Percentiles rank a stretch among this genome's conserved stretches.
These are phyloP conservation scores for Rhegmatorhina hoffmannsi DNA, from an alignment of 2,113 vertebrate species.

Conservation along the genomic window DNA sequence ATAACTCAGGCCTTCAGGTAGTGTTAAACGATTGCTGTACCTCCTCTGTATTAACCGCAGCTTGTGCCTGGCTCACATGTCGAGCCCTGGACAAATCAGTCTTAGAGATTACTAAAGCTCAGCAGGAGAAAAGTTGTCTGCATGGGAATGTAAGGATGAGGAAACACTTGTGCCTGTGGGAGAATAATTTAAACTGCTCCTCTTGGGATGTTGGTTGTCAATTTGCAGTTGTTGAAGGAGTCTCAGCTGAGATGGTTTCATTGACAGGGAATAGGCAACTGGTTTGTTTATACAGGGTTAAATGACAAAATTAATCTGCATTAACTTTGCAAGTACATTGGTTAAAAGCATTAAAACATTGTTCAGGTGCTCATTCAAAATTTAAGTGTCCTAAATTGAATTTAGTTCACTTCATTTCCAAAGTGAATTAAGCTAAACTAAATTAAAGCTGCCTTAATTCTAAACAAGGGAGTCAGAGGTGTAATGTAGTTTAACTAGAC, in stretches of 20 bases:
- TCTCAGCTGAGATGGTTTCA: constrained; percentile 23
- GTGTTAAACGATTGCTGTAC: neutral
- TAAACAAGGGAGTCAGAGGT: constrained; percentile 41
- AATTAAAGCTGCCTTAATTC: constrained; percentile 57
- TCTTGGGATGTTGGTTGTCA: neutral
- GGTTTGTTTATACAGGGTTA: constrained; percentile 8
- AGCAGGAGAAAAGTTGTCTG: neutral
- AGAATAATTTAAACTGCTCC: constrained; percentile 5
- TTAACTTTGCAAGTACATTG: constrained; percentile 24
- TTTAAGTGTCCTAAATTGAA: constrained; percentile 43
- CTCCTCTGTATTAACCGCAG: neutral
- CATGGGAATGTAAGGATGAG: neutral
- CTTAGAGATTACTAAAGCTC: neutral
- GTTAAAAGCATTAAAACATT: constrained; percentile 56
- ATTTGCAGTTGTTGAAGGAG: neutral
- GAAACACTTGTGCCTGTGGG: neutral
- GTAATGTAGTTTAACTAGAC: constrained; percentile 46
- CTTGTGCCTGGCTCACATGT: neutral
- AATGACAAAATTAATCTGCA: constrained; percentile 43
- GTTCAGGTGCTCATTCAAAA: constrained; percentile 48
- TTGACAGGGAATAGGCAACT: neutral
- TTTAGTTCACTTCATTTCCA: constrained; percentile 55
- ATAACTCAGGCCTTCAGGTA: neutral
- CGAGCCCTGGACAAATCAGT: neutral
- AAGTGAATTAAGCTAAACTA: constrained; percentile 62